These are phyloP conservation scores for Machaerirhynchus nigripectus DNA, from an alignment of 2,113 vertebrate genomes.

Conservation along the genomic window DNA sequence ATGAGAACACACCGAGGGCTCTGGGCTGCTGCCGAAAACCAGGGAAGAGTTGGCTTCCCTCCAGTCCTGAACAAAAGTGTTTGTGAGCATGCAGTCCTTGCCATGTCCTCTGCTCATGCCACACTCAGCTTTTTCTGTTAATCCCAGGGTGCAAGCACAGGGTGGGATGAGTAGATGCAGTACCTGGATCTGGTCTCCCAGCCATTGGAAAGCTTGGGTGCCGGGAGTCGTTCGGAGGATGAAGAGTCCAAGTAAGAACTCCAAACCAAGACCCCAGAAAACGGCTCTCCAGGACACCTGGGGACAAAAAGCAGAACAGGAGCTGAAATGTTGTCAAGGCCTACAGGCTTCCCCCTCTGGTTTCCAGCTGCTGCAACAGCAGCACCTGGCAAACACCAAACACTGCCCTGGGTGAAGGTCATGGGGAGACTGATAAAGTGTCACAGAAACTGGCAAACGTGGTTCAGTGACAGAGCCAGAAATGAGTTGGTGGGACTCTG, in stretches of 20 bases:
- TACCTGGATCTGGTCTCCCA: slow-evolving; percentile 92
- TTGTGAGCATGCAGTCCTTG: not conserved
- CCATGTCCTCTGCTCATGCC: not conserved
- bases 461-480: not conserved
- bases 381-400: not conserved
- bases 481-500: not conserved
- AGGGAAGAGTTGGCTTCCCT: not conserved
- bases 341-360: not conserved
- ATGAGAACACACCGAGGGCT: rapidly evolving
- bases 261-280: slow-evolving; percentile 87
- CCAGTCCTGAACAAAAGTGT: not conserved
- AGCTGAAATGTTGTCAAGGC: not conserved
- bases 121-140: not conserved
- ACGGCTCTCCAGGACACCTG: slow-evolving; percentile 87
- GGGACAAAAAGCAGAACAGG: not conserved
- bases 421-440: not conserved
- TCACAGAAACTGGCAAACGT: not conserved
- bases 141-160: not conserved
- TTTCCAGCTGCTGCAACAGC: not conserved
- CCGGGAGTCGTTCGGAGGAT: slow-evolving; percentile 89
- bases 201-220: slow-evolving; percentile 83
- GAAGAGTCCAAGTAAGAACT: slow-evolving; percentile 88
- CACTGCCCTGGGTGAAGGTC: not conserved
- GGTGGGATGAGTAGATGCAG: not conserved
- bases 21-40: not conserved